Evolutionary conservation across 2,113 vertebrate genomes (phyloP).

Genomic region (Hypomesus transpacificus): DNA sequence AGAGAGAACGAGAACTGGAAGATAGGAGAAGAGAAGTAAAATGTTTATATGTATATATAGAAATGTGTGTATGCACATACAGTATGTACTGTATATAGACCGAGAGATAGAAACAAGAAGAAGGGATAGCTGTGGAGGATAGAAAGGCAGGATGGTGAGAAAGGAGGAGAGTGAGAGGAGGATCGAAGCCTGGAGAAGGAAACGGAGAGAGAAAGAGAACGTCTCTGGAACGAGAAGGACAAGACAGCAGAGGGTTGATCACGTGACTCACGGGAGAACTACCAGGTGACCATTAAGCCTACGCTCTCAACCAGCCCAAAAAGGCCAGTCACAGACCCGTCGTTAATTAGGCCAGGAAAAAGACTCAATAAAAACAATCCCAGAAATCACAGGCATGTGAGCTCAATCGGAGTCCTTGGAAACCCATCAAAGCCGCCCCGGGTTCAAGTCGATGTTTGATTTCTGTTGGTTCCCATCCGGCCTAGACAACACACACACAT

Average conservation of each 20-base stretch:
- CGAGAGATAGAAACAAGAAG: too few relatives aligned
- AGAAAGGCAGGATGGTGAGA: background rate
- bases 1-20: background rate
- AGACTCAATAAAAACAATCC: conserved; percentile 42
- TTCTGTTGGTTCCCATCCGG: conserved; percentile 33
- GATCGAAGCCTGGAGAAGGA: background rate
- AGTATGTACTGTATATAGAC: background rate
- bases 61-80: background rate
- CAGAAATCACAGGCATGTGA: conserved; percentile 17
- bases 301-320: too few relatives aligned
- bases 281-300: too few relatives aligned
- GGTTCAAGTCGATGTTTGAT: conserved; percentile 16
- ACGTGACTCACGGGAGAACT: too few relatives aligned
- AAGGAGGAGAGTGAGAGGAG: background rate
- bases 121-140: too few relatives aligned
- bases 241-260: too few relatives aligned
- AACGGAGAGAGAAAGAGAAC: background rate
- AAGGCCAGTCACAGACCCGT: background rate
- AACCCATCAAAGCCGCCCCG: conserved; percentile 47
- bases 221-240: too few relatives aligned
- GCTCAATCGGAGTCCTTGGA: conserved; percentile 18
- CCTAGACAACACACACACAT: conserved; percentile 21
- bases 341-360: conserved; percentile 52
- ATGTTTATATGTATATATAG: background rate
- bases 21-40: background rate